phyloP scores from a whole-genome alignment of 2,113 vertebrate genomes.

The Ibidorhyncha struthersii region DNA sequence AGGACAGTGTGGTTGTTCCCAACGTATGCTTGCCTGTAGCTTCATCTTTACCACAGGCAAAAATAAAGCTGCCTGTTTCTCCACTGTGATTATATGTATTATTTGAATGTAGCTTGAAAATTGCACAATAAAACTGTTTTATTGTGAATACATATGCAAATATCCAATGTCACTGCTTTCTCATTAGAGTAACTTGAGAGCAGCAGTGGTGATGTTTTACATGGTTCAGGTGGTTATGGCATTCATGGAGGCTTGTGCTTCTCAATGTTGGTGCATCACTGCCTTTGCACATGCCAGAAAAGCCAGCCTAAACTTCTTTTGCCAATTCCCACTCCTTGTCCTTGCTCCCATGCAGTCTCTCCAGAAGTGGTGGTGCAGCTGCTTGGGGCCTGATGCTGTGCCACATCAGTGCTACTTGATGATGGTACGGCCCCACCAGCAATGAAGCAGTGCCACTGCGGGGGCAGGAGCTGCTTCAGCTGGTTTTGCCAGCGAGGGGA shows the following conservation, averaged over 20 bases:
- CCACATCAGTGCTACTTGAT: not conserved
- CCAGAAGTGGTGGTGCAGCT: not conserved
- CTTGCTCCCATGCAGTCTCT: not conserved
- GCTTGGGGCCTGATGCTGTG: not conserved
- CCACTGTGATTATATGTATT: not conserved
- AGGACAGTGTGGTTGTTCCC: not conserved
- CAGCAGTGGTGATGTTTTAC: not conserved
- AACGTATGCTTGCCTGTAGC: rapidly evolving
- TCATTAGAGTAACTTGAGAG: not conserved
- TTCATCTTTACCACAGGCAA: not conserved
- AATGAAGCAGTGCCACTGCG: rapidly evolving
- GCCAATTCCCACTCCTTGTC: not conserved
- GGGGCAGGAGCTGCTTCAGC: not conserved
- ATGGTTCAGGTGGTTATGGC: rapidly evolving
- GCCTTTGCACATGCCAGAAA: not conserved
- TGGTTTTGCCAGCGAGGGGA: not conserved
- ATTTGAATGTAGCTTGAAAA: not conserved
- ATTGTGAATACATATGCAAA: not conserved
- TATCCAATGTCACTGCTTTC: rapidly evolving
- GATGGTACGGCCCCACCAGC: not conserved
- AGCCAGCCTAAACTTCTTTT: not conserved
- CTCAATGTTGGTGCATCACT: rapidly evolving
- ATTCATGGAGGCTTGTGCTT: not conserved
- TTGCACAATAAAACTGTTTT: not conserved
- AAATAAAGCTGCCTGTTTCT: not conserved